These are phyloP conservation scores for Myotis findleyi DNA, from an alignment of 2,797 vertebrate species.

Conservation along the genomic window DNA sequence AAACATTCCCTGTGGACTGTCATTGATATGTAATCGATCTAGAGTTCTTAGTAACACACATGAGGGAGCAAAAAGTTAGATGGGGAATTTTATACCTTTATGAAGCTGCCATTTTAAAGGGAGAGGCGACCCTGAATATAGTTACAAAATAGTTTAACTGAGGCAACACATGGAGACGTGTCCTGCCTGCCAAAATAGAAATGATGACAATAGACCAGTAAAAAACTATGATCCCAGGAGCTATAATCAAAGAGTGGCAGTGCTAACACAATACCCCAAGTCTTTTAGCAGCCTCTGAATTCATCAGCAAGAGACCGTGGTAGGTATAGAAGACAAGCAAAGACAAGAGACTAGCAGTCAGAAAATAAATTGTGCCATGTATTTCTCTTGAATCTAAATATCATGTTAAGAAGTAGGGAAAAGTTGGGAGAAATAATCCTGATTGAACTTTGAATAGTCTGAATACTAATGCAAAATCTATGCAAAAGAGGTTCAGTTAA, in stretches of 20 bases:
- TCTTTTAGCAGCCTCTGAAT: neutral
- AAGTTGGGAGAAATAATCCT: neutral
- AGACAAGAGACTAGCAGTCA: neutral
- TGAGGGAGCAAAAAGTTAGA: neutral
- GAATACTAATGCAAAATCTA: neutral
- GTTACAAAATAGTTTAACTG: neutral
- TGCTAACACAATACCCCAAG: neutral
- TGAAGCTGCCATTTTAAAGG: neutral
- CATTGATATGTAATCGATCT: neutral
- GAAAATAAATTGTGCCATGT: neutral
- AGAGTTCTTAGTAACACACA: neutral
- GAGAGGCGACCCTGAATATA: neutral
- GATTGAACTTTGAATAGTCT: neutral
- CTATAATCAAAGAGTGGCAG: neutral
- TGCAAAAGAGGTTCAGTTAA: slow-evolving; percentile 2
- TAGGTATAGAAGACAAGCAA: neutral
- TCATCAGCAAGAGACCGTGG: neutral
- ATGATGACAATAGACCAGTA: neutral
- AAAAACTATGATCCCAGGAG: neutral
- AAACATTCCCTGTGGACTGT: neutral
- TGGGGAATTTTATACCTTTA: neutral
- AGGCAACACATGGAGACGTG: neutral
- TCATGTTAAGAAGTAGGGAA: neutral
- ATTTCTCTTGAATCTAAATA: neutral
- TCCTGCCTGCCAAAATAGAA: neutral